Evolutionary conservation across 2,888 invertebrate genomes (phyloP).

Genomic region (Clistopyga incitator): DNA sequence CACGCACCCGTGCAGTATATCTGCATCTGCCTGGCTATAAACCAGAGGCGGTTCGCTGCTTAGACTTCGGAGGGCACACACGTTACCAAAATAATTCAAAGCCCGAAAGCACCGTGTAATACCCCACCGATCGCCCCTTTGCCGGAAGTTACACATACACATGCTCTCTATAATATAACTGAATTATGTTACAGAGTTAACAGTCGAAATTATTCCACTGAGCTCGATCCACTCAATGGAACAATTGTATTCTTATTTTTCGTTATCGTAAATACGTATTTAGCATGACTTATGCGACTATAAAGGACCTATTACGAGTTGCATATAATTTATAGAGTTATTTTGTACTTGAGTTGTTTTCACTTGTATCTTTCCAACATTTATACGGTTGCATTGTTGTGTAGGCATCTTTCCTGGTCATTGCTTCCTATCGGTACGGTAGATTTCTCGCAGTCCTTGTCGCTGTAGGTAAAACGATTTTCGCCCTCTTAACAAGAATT

Average conservation of each 20-base stretch:
- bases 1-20: constrained; percentile 32
- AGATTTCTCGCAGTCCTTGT: neutral
- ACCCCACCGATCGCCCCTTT: constrained; percentile 41
- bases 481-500: neutral
- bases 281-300: neutral
- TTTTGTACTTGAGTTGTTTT: constrained; percentile 10
- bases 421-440: constrained; percentile 11
- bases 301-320: neutral
- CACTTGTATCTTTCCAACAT: neutral
- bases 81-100: constrained; percentile 66
- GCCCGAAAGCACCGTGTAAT: constrained; percentile 57
- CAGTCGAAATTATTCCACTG: constrained; percentile 7
- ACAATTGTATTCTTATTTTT: neutral
- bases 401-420: neutral
- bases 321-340: neutral
- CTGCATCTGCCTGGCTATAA: constrained; percentile 68
- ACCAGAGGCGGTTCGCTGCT: constrained; percentile 51
- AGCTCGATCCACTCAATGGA: neutral
- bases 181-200: constrained; percentile 20
- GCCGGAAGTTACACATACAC: constrained; percentile 50
- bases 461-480: constrained; percentile 4
- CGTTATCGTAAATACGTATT: neutral
- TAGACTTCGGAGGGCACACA: constrained; percentile 43
- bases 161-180: neutral
- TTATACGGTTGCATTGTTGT: neutral